These are phyloP conservation scores for Alosa alosa DNA, from an alignment of 2,113 vertebrate species.

Conservation along the genomic window DNA sequence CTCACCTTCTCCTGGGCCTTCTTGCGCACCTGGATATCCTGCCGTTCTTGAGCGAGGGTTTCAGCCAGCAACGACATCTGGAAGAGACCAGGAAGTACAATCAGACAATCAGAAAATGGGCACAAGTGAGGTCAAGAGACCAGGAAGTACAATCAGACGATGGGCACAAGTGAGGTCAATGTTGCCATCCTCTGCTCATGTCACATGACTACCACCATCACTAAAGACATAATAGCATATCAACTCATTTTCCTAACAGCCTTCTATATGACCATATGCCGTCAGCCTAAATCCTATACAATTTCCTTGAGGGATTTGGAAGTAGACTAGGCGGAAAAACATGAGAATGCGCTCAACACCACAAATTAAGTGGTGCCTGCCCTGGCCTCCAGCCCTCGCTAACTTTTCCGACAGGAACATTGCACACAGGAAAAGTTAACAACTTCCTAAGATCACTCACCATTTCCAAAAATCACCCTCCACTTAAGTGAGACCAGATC, in stretches of 20 bases:
- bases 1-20: slow-evolving; percentile 86
- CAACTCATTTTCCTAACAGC: background rate
- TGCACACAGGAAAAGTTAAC: slow-evolving; percentile 18
- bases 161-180: background rate
- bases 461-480: slow-evolving; percentile 28
- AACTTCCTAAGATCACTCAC: background rate
- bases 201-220: background rate
- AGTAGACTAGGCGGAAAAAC: background rate
- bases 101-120: background rate
- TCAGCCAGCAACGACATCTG: slow-evolving; percentile 93
- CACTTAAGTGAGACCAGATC: background rate
- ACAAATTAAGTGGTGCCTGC: background rate
- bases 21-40: slow-evolving; percentile 82
- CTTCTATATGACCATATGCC: background rate
- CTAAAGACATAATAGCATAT: background rate
- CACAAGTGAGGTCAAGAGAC: background rate
- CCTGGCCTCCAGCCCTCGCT: background rate
- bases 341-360: background rate
- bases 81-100: slow-evolving; percentile 5
- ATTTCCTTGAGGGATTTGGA: background rate
- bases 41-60: slow-evolving; percentile 79
- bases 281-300: too few species aligned
- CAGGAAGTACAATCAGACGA: background rate
- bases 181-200: too few species aligned
- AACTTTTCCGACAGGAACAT: background rate